Evolutionary conservation across 2,113 vertebrate species (phyloP), one percentile per base, ranked within the genome.

Genomic region (Xerus inauris): DNA sequence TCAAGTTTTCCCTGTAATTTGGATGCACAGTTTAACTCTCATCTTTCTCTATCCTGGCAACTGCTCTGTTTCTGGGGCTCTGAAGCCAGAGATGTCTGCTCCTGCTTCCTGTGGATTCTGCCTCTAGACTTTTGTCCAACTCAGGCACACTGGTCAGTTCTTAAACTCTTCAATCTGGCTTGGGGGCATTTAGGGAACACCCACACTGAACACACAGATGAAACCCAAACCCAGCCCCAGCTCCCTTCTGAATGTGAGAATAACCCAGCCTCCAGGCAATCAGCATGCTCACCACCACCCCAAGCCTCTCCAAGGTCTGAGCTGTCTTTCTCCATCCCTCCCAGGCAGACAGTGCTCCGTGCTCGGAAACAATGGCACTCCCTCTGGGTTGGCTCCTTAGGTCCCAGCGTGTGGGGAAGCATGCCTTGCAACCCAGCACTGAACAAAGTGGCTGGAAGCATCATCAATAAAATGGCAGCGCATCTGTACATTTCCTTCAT

Each of bases 401-500:
- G 47, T 94, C 77, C 54, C 12, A 1, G 73, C 1, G 4, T 76
- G 77, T 80, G 69, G 94, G 90, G 65, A 95, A 95, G 72, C 12
- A 2, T 30, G 38, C 80, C 97, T 95, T 91, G 90, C 67, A 92
- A 73, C 86, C 65, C 42, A 94, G 89, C 87, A 76, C 91, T 91
- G 97, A 98, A 98, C 97, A 98, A 98, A 98, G 98, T 98, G 91
- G 90, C 97, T 71, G 73, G 11, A 97, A 98, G 94, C 97, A 98
- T 98, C 98, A 98, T 98, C 98, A 98, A 98, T 98, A 99, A 98
- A 98, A 99, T 98, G 98, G 98, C 98, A 94, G 98, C 69, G 16
- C 93, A 73, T 98, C 96, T 97, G 82, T 94, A 64, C 85, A 90
- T 91, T 87, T 49, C 65, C 38, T 81, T 96, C 98, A 98, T 98